Base-by-base conservation (phyloP, 2,797 vertebrate species). In the Eupleurogrammus muticus region DNA sequence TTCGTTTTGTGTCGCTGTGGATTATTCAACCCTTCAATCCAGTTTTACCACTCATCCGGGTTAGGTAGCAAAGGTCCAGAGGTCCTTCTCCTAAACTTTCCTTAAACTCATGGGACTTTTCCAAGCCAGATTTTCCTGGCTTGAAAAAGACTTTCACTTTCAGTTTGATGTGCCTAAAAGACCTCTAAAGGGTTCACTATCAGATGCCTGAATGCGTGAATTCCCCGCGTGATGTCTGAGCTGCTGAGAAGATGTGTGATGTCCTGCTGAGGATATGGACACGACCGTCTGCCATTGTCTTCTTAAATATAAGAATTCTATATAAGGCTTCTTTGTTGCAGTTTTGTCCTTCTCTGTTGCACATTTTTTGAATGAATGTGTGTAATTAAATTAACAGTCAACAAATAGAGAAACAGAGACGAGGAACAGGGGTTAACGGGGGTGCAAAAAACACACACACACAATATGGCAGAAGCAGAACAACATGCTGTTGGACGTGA, bases 401-500 rank as follows among this genome's bases (percentile, higher is more conserved):
- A 1, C 9, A 35, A 16, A 19, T 46, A 4, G 28, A 28, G 28
- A 6, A 28, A 56, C 44, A 47, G 42, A 40, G 17, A 54, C 3
- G 9, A 47, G 5, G 2, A 24, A 65, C 1, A 0, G 10, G 32
- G 24, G n/a, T 23, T 23, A 61, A 40, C 20, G 12, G 6, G 11
- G 16, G n/a, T 5, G 8, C 10, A 56, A 2, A 36, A 40, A 40
- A 5, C n/a, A n/a, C n/a, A n/a, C n/a, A n/a, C n/a, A n/a, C n/a
- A 72, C 63, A 75, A 70, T 70, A 72, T 55, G 64, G 60, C 34
- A 4, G 20, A 54, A 56, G 64, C 24, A 60, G 51, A 76, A 23
- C 48, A 32, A 51, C 65, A 63, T 52, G 63, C 59, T 63, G 71
- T 66, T 69, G 57, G 49, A 28, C 50, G 42, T 74, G 74, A 82